A percentile compares a stretch with the other conserved stretches of the same genome.
Conservation (phyloP, 2,113 vertebrate species). For the Microcebus tavaratra region DNA sequence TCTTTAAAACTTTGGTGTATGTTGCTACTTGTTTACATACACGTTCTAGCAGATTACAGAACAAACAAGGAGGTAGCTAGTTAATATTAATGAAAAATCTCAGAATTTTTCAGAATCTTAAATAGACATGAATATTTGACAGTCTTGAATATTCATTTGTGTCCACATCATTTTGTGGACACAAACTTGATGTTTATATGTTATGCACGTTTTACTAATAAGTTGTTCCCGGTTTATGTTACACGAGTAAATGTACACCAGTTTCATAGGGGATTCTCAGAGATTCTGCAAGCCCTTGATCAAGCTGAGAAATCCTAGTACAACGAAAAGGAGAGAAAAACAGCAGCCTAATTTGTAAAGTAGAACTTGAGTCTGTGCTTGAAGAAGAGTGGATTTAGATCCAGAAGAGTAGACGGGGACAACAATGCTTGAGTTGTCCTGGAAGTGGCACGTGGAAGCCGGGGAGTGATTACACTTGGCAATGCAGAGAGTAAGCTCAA, state of each 20-base stretch:
- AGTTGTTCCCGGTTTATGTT: not conserved
- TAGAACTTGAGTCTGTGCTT: not conserved
- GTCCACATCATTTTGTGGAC: not conserved
- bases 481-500: not conserved
- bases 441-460: not conserved
- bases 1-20: not conserved
- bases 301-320: not conserved
- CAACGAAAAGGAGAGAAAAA: not conserved
- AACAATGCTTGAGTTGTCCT: not conserved
- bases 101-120: not conserved
- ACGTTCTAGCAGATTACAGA: not conserved
- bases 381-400: not conserved
- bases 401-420: not conserved
- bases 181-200: not conserved
- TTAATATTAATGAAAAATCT: not conserved
- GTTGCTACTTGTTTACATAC: not conserved
- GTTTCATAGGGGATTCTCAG: not conserved
- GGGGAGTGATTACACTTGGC: not conserved
- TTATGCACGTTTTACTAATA: not conserved
- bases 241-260: not conserved
- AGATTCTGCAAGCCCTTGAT: not conserved
- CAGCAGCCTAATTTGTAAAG: not conserved
- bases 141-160: not conserved
- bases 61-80: not conserved
- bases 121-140: not conserved